Evolutionary conservation across 1,140 invertebrate species (phyloP), one percentile per base, ranked within the genome.

Genomic region (Macrosteles quadrilineatus): DNA sequence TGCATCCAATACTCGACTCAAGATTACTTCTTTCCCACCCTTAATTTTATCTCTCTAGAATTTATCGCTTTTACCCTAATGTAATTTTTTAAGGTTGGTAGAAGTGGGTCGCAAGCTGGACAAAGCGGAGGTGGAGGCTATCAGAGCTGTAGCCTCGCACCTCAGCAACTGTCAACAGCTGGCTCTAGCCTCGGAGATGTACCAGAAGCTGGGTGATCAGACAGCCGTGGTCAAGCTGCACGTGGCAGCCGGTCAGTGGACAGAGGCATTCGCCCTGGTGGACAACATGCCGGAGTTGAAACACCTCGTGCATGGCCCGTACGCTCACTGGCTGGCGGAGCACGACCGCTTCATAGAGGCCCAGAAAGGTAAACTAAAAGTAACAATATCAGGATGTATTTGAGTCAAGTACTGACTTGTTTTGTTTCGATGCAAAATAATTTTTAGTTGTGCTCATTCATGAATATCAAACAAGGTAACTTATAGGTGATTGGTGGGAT

Each of bases 271-370:
- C 79, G 83, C 89, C 11, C 82, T 98, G 11, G 95, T 91, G 0
- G 90, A 94, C 72, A 90, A 92, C 76, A 88, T 98, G 80, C 89
- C 94, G 0, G 91, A 97, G 77, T 87, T 92, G 64, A 91, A 90
- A 67, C 86, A 91, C 19, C 85, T 92, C 25, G 93, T 98, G 40
- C 98, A 98, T 81, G 86, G 98, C 12, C 96, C 97, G 1, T 98
- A 99, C 83, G 97, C 96, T 0, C 90, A 94, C 75, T 96, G 91
- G 87, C 83, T 99, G 72, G 96, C 96, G 0, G 95, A 98, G 83
- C 94, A 94, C 77, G 97, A 98, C 79, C 87, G 91, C 75, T 98
- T 98, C 83, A 92, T 97, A 68, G 95, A 97, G 77, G 95, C 96
- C 1, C 97, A 98, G 81, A 91, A 94, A 88, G 92, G 92, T 94